Evolutionary conservation across 2,888 invertebrate genomes (phyloP), one percentile per base, ranked within the genome.

Genomic region (Gymnocheta viridis): DNA sequence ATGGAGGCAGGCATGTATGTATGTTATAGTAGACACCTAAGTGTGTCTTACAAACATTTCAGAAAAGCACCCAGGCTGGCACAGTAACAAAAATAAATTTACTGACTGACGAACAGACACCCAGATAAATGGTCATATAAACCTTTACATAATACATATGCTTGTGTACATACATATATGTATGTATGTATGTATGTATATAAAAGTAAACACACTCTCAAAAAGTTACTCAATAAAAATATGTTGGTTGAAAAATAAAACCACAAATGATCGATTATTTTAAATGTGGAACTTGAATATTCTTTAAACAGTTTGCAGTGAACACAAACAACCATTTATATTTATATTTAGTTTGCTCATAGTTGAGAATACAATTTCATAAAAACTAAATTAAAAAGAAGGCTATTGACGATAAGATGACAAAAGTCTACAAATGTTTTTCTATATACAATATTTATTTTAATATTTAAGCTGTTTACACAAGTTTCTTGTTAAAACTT

Each of bases 401-500:
- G 32, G 47, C 56, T 35, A 67, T 44, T 44, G 51, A 2, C 47
- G 35, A 60, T 44, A 51, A 51, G 32, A 24, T 67, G 56, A 76
- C 47, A 49, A 78, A 69, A 78, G 22, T 58, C 44, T 67, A 56
- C 35, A 47, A 56, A 58, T 58, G 35, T 44, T 44, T 67, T 17
- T 38, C 24, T 73, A 12, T 49, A 38, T 47, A 41, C 27, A 70
- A 58, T 58, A 41, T 60, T 58, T 47, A 47, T 41, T 62, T 74
- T 41, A 27, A 29, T 51, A n/a, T 60, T 51, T 78, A 69, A 78
- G 67, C 49, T 41, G 51, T 78, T 78, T 78, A 51, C 27, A 60
- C 49, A 69, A 60, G 58, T 78, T 69, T 60, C 41, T 60, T 35
- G 22, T 74, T 64, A 64, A 62, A 64, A 74, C 24, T 56, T 77